Base-by-base conservation (phyloP, 1,140 invertebrate genomes). In the Micrasema longulum region DNA sequence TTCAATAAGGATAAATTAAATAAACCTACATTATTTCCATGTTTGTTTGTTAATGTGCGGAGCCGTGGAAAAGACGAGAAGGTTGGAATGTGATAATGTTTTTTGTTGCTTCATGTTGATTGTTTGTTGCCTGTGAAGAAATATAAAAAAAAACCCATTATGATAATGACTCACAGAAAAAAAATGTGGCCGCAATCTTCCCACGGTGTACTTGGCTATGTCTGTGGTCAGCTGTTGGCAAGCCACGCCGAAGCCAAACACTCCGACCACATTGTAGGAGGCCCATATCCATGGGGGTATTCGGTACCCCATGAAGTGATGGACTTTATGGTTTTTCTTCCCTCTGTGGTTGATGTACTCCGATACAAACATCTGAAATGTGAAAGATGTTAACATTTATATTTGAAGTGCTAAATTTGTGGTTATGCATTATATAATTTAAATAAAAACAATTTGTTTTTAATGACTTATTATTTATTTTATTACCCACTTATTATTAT, bases 181-280 rank as follows among this genome's bases (percentile, higher is more conserved):
- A 83, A 98, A 99, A 84, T 99, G 95, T 7, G 97, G 97, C 75
- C 97, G 84, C 65, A 98, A 83, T 53, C 96, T 87, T 23, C 97
- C 97, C 70, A 98, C 91, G 1, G 91, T 91, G 77, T 97, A 97
- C 83, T 98, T 98, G 20, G 92, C 93, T 75, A 97, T 89, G 78
- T 97, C 95, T 3, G 95, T 97, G 6, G 91, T 89, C 12, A 96
- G 82, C 81, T 95, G 92, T 52, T 91, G 93, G 70, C 91, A 89
- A 1, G 89, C 90, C n/a, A 92, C 91, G 0, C 95, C 95, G 81
- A 96, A 97, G 31, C 91, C 89, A 78, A 96, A 97, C 0, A 94
- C 82, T 1, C 92, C 91, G 9, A 95, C 82, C 70, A 90, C 88
- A 68, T 88, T 87, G 78, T 95, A 95, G n/a, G 88, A 86, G 73